Evolutionary conservation across 1,140 invertebrate species (phyloP), one percentile per base, ranked within the genome.

Genomic region (Myzus persicae): DNA sequence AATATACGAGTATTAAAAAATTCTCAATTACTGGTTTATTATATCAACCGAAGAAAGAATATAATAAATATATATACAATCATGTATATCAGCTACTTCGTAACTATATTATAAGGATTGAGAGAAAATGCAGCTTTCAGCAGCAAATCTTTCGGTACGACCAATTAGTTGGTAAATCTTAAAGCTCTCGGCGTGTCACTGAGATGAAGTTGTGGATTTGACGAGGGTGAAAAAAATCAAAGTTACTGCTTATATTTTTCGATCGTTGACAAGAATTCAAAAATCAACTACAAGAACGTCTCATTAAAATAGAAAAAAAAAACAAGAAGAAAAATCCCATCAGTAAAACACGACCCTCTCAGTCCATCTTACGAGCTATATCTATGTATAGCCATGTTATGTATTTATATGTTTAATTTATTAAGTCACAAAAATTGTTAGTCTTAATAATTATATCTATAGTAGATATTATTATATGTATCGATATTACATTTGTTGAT

Each of bases 131-230:
- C 54, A 59, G 54, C 26, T 59, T 59, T 59, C 54, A 31, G 54
- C 26, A 59, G 54, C 26, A 59, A 59, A 59, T 59, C 54, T 59
- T 59, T n/a, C 9, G 31, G 31, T 67, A n/a, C 59, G n/a, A 67
- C 59, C 59, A 67, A 67, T 67, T 67, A 67, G 59, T n/a, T 67
- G 59, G 31, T 67, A 67, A 67, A 67, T 67, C 59, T 67, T 67
- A n/a, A 59, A 67, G 59, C 59, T 67, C 31, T 67, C 59, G 11
- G 59, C 31, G 59, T 67, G 59, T n/a, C 59, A 67, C 11, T 24
- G 59, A 67, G 59, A 67, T 67, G 59, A 67, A 67, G 26, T 9
- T 14, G 11, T 67, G 31, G 59, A 67, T 67, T 67, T 67, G 59
- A 67, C 59, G 31, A 67, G 59, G 59, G 59, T 67, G 59, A 67